A percentile compares a stretch with the other conserved stretches of the same genome.
These are phyloP conservation scores for Otolemur crassicaudatus DNA, from an alignment of 2,797 vertebrate species.

Conservation along the genomic window DNA sequence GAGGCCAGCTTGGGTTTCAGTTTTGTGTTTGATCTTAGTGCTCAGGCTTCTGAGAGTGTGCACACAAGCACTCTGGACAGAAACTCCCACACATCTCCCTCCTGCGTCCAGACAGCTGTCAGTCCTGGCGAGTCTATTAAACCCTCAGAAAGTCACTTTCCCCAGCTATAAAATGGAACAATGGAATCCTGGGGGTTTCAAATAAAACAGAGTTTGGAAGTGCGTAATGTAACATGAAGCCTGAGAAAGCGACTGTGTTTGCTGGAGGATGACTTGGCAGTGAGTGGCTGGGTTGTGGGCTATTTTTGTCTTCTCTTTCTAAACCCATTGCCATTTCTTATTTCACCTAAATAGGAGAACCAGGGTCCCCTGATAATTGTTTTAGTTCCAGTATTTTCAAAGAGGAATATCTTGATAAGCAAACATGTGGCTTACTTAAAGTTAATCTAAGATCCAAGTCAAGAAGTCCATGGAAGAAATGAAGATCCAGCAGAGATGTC, in stretches of 20 bases:
- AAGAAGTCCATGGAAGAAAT: background rate
- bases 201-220: background rate
- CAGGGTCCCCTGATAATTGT: background rate
- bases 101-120: background rate
- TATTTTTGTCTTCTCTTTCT: background rate
- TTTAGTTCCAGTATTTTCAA: background rate
- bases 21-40: no score
- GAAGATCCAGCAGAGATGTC: background rate
- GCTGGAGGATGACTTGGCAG: no score
- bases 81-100: background rate
- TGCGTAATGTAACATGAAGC: background rate
- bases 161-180: background rate
- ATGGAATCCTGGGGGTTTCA: background rate
- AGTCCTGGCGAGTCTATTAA: background rate
- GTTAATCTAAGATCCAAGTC: background rate
- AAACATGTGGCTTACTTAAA: background rate
- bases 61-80: fast-evolving
- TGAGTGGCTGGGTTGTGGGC: background rate
- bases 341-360: background rate
- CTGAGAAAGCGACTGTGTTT: background rate
- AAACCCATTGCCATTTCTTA: background rate
- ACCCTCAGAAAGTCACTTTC: background rate
- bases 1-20: no score
- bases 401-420: background rate
- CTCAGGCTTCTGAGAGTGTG: background rate